Percentiles rank a stretch among this genome's conserved stretches.
phyloP scores from a whole-genome alignment of 2,888 invertebrate species.

The Ramazzottius varieornatus region DNA sequence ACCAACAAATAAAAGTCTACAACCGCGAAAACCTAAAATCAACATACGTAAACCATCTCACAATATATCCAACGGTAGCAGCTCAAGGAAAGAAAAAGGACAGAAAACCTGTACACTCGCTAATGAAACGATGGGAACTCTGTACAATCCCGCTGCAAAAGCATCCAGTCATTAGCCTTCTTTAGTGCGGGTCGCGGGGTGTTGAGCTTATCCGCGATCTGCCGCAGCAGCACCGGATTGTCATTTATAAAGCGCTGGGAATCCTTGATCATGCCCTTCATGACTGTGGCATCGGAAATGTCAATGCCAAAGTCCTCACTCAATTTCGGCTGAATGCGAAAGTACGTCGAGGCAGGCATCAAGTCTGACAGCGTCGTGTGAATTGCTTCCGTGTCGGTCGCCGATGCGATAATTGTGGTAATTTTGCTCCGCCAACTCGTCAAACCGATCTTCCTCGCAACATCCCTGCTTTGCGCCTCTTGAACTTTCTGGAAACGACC shows the following conservation, averaged over 20 bases:
- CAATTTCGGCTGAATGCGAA: conserved; percentile 20
- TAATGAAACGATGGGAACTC: too few relatives aligned
- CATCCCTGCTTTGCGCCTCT: conserved; percentile 6
- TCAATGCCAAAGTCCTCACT: conserved; percentile 18
- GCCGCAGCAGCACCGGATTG: not conserved
- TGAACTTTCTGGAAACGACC: conserved; percentile 12
- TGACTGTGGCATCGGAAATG: conserved; percentile 16
- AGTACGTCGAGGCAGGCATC: conserved; percentile 18
- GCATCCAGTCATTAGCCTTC: conserved; percentile 3
- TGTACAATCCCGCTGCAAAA: not conserved
- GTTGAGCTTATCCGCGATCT: not conserved
- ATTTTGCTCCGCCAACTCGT: not conserved
- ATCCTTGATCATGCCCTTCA: conserved; percentile 8
- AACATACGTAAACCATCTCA: too few relatives aligned
- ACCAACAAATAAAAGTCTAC: too few relatives aligned
- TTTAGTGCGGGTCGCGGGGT: not conserved
- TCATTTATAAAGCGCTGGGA: not conserved
- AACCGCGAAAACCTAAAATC: too few relatives aligned
- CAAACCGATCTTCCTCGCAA: not conserved
- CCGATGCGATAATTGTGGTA: not conserved
- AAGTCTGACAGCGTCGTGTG: conserved; percentile 19
- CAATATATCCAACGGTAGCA: too few relatives aligned
- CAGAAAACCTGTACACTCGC: too few relatives aligned
- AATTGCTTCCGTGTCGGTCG: conserved; percentile 21
- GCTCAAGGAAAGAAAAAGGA: too few relatives aligned